phyloP scores from a whole-genome alignment of 1,140 invertebrate genomes.

The Cyclina sinensis region DNA sequence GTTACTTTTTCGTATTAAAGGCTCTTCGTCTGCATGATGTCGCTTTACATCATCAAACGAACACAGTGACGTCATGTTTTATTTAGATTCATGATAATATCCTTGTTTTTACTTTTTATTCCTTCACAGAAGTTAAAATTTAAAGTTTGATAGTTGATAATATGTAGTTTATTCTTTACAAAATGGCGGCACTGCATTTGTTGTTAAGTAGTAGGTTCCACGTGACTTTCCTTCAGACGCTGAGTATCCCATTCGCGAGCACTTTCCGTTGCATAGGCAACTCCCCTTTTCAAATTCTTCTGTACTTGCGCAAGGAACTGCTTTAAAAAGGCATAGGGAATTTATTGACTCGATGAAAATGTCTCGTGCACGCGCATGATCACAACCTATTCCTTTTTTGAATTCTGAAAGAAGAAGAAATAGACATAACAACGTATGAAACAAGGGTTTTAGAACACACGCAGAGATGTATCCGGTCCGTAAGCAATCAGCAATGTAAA shows the following conservation, averaged over 20 bases:
- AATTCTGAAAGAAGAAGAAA: slow-evolving; percentile 1
- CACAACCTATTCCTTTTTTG: slow-evolving; percentile 22
- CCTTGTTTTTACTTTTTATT: no score
- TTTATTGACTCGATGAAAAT: slow-evolving; percentile 45
- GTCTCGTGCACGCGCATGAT: slow-evolving; percentile 39
- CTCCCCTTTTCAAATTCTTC: slow-evolving; percentile 11
- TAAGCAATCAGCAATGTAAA: no score
- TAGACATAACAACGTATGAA: not conserved
- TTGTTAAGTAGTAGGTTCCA: slow-evolving; percentile 39
- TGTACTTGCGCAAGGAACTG: slow-evolving; percentile 9
- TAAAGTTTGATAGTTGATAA: no score
- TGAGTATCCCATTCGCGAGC: slow-evolving; percentile 38
- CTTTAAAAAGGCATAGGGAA: slow-evolving; percentile 3
- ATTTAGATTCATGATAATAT: no score
- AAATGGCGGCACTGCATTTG: not conserved
- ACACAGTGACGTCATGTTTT: no score
- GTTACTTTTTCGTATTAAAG: no score
- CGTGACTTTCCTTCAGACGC: not conserved
- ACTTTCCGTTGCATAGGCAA: slow-evolving; percentile 24
- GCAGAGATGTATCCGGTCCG: no score
- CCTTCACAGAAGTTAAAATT: no score
- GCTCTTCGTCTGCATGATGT: no score
- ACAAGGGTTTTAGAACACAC: no score
- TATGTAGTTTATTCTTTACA: not conserved
- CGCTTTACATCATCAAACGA: no score